phyloP scores from a whole-genome alignment of 2,113 vertebrate genomes.

The Phrynocephalus versicolor region DNA sequence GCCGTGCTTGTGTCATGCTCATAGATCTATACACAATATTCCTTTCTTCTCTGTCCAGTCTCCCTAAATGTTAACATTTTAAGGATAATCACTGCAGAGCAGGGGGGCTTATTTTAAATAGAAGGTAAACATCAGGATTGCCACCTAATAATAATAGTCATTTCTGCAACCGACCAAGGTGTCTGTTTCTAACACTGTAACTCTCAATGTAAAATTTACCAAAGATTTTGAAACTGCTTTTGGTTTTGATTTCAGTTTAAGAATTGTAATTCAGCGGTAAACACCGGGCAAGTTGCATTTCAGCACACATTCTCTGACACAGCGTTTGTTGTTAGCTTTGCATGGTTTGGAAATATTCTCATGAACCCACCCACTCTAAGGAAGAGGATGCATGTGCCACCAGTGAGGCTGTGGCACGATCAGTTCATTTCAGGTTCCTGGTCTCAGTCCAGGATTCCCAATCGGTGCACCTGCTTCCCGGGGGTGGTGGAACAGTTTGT shows the following conservation, averaged over 20 bases:
- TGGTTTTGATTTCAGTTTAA: not conserved
- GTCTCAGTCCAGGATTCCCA: slow-evolving; percentile 1
- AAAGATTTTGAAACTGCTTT: not conserved
- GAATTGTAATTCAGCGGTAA: not conserved
- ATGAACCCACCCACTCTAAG: not conserved
- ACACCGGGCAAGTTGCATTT: not conserved
- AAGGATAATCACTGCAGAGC: not conserved
- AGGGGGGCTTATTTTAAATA: not conserved
- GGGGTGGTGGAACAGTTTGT: slow-evolving; percentile 22
- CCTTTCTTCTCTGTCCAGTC: not conserved
- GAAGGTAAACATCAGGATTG: not conserved
- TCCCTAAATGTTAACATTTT: not conserved
- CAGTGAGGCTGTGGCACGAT: not conserved
- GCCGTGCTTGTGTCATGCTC: not conserved
- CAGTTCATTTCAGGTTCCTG: slow-evolving; percentile 27
- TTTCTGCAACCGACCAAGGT: not conserved
- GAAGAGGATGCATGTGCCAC: not conserved
- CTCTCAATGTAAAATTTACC: not conserved
- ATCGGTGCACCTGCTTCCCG: slow-evolving; percentile 1
- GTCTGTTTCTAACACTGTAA: not conserved
- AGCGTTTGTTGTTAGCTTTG: not conserved
- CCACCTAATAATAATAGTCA: not conserved
- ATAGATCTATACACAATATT: not conserved
- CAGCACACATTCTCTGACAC: not conserved
- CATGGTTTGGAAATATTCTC: not conserved